Conservation (phyloP, 23 tunicate genomes). For the Pegea sp. region DNA sequence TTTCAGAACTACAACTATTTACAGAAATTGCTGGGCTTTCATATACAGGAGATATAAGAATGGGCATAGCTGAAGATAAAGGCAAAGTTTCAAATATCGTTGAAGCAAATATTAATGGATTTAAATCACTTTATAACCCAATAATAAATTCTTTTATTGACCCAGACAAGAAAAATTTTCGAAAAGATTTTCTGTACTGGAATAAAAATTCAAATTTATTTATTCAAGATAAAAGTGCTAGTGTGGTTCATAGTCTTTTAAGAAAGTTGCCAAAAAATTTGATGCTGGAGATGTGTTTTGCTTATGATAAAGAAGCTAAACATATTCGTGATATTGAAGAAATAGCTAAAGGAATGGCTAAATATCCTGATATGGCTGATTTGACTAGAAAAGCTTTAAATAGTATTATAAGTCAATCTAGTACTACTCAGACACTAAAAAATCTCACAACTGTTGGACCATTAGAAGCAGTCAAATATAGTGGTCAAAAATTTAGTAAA, state of each 20-base stretch:
- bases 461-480: constrained; percentile 28
- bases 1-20: constrained; percentile 46
- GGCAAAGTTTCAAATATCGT: constrained; percentile 71
- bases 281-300: constrained; percentile 23
- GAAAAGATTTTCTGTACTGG: constrained; percentile 18
- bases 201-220: constrained; percentile 7
- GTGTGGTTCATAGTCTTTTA: constrained; percentile 16
- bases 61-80: constrained; percentile 62
- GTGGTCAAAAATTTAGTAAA: constrained; percentile 24
- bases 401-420: constrained; percentile 27
- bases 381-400: constrained; percentile 25
- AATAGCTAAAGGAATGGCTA: constrained; percentile 41
- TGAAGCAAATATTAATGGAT: constrained; percentile 26
- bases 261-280: constrained; percentile 26
- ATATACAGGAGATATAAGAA: constrained; percentile 66
- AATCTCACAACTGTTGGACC: constrained; percentile 49
- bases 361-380: constrained; percentile 53
- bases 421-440: constrained; percentile 37
- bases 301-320: constrained; percentile 35
- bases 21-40: constrained; percentile 47
- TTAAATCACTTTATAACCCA: constrained; percentile 47
- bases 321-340: constrained; percentile 79
- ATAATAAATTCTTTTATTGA: constrained; percentile 24
- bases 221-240: constrained; percentile 51
- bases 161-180: background rate